Evolutionary conservation across 2,113 vertebrate species (phyloP).

Genomic region (Alligator sinensis): DNA sequence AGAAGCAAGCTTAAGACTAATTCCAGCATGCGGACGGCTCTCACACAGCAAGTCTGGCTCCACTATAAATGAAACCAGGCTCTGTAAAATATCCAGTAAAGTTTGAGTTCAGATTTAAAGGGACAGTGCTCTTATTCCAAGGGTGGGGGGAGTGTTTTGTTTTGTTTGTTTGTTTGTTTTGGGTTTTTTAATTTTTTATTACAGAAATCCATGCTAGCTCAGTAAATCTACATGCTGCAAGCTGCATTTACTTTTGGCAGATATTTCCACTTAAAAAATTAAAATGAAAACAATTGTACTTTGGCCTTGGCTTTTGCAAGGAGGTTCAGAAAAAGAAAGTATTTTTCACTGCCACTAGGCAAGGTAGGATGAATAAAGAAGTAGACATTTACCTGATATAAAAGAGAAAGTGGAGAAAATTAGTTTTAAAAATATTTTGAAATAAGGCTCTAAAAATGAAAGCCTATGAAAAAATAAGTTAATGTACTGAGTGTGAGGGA

Average conservation of each 20-base stretch:
- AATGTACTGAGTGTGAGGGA: background rate
- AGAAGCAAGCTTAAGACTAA: slow-evolving; percentile 89
- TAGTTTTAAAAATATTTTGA: background rate
- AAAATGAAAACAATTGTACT: slow-evolving; percentile 60
- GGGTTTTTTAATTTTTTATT: slow-evolving; percentile 30
- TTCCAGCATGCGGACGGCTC: slow-evolving; percentile 88
- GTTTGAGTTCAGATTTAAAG: slow-evolving; percentile 88
- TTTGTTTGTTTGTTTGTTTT: background rate
- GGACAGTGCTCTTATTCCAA: slow-evolving; percentile 76
- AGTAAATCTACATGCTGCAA: slow-evolving; percentile 72
- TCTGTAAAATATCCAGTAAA: slow-evolving; percentile 89
- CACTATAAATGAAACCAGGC: slow-evolving; percentile 95
- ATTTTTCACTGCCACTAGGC: slow-evolving; percentile 35
- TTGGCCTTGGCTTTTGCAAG: slow-evolving; percentile 45
- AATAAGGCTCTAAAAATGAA: background rate
- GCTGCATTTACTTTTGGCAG: slow-evolving; percentile 73
- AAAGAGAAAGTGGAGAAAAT: background rate
- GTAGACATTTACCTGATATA: background rate
- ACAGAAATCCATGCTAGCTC: slow-evolving; percentile 64
- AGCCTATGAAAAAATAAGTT: background rate
- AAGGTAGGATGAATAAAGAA: slow-evolving; percentile 21
- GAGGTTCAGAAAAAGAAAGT: slow-evolving; percentile 1
- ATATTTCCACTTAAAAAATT: slow-evolving; percentile 54
- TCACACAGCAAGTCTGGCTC: slow-evolving; percentile 91
- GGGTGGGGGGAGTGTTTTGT: background rate